Base-by-base conservation (phyloP, 2,888 invertebrate species). In the Acleris emargana region DNA sequence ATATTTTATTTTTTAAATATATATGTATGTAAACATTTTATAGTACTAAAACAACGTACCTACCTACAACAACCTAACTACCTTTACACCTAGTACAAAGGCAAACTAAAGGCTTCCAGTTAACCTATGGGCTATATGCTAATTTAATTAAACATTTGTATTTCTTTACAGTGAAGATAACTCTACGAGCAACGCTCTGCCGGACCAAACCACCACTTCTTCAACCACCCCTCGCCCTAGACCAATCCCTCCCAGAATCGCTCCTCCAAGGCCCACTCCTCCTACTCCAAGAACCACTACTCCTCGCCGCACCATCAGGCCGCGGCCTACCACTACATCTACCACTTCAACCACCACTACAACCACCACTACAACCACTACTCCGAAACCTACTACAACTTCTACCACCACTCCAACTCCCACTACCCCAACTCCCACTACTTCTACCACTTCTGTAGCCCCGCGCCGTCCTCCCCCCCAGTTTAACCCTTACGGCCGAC, bases 91-190 rank as follows among this genome's bases (percentile, higher is more conserved):
- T 25, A 25, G 25, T 25, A 25, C 25, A 25, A 25, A 25, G 25
- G 20, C 20, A 3, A 3, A 20, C 20, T 20, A 20, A 20, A 20
- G 20, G 20, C 20, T 20, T 20, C 20, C 20, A 25, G 25, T 1
- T 25, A 25, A 25, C 25, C 25, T 25, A 0, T 5, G 25, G 0
- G 22, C 5, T 11, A 13, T 38, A 38, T 38, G 38, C 38, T 38
- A 3, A 38, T 13, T 38, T 6, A 45, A n/a, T 0, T 7, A 17
- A 17, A n/a, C 16, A 17, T 45, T 16, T n/a, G 5, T 43, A 5
- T 22, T 25, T 25, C 5, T 49, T 67, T 66, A 43, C 77, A 87
- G 87, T 13, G 87, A 87, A 71, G 85, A 82, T 9, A 81, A 79
- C 64, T 63, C 75, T 67, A 80, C 83, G 17, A 71, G 67, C 52